Evolutionary conservation across 2,113 vertebrate genomes (phyloP), one percentile per base, ranked within the genome.

Genomic region (Ceyx margarethae): DNA sequence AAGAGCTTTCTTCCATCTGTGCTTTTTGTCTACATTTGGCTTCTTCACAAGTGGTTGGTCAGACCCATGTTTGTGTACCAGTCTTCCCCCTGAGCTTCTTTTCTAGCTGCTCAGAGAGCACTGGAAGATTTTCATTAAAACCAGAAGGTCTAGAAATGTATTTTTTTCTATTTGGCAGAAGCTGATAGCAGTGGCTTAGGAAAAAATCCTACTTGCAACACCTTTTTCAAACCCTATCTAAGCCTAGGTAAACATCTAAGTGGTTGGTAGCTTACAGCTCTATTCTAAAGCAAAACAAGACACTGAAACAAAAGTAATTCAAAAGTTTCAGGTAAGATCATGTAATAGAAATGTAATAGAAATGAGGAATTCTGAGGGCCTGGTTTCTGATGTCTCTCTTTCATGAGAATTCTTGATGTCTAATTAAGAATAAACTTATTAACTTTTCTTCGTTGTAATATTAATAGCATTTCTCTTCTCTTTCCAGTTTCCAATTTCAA

Each of bases 141-240:
- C 46, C 62, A 94, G 78, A 74, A 92, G n/a, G 56, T 22, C 33
- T 77, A 64, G 60, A 87, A 87, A 67, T 21, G 2, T 80, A 28
- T 79, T 77, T 85, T 85, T 73, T 87, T 54, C 51, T 13, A 62
- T 91, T 95, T 92, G 81, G 54, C 60, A 94, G 60, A 85, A 85
- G 26, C 58, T 82, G 48, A 62, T 58, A 76, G 54, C 62, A 56
- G 42, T 90, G 92, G 67, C 43, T 95, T 26, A 50, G 56, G 75
- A 95, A 91, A 95, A 66, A 53, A 74, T 85, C 60, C 35, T 92
- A 78, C 85, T 87, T 93, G 40, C 75, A 92, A 82, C 81, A 87
- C 78, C 71, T 96, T 96, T 94, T 95, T 91, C 46, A 89, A 85
- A 53, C 48, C 51, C 51, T 89, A 6, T 94, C 42, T 87, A 64